phyloP scores from a whole-genome alignment of 2,888 invertebrate genomes.

The Limenitis camilla region DNA sequence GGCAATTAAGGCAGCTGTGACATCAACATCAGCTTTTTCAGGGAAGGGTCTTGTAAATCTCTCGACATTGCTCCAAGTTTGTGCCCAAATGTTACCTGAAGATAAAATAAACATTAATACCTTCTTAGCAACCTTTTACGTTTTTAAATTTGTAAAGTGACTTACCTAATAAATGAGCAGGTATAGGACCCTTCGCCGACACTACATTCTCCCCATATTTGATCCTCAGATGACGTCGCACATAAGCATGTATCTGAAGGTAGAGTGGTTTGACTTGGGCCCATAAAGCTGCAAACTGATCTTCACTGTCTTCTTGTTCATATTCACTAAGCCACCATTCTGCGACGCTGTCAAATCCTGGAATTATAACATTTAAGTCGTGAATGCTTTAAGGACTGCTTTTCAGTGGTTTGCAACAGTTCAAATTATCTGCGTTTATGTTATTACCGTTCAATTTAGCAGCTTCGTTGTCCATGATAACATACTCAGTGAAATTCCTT shows the following conservation, averaged over 20 bases:
- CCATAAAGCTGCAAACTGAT: slow-evolving; percentile 80
- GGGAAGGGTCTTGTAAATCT: slow-evolving; percentile 82
- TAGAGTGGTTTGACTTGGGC: slow-evolving; percentile 87
- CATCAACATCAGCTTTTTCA: slow-evolving; percentile 79
- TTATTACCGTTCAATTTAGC: slow-evolving; percentile 79
- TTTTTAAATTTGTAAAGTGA: too few relatives aligned
- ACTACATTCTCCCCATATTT: slow-evolving; percentile 81
- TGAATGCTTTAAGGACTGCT: neutral
- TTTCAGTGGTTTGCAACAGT: neutral
- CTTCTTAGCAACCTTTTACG: neutral
- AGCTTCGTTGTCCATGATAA: slow-evolving; percentile 80
- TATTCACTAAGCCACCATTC: slow-evolving; percentile 82
- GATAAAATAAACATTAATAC: neutral
- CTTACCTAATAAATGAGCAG: slow-evolving; percentile 82
- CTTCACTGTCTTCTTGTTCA: slow-evolving; percentile 79
- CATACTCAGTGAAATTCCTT: slow-evolving; percentile 77
- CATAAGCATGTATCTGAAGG: slow-evolving; percentile 87
- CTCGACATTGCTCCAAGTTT: slow-evolving; percentile 80
- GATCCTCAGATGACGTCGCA: slow-evolving; percentile 78
- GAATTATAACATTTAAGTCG: slow-evolving; percentile 4
- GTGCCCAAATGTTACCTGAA: slow-evolving; percentile 89
- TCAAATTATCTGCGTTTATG: neutral
- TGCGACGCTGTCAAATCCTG: slow-evolving; percentile 80
- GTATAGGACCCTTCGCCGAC: slow-evolving; percentile 80
- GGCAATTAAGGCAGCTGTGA: slow-evolving; percentile 79